These are phyloP conservation scores for Incurvaria masculella DNA, from an alignment of 2,888 invertebrate species.

Conservation along the genomic window DNA sequence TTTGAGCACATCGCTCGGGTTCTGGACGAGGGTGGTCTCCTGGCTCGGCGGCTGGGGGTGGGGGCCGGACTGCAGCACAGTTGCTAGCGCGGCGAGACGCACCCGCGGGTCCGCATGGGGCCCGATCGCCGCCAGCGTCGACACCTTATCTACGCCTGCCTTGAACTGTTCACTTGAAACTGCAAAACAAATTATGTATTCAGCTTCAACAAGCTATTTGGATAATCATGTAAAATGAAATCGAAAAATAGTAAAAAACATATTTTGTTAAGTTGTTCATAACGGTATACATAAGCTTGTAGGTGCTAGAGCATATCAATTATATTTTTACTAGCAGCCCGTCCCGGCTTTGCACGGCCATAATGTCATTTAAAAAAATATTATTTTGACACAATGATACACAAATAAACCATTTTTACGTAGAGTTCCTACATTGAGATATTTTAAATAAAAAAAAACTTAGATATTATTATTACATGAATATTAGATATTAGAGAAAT, in stretches of 20 bases:
- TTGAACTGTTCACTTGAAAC: conserved; percentile 82
- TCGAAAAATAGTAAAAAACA: no score
- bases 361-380: no score
- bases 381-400: no score
- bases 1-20: conserved; percentile 65
- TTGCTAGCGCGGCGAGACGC: conserved; percentile 62
- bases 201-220: conserved; percentile 49
- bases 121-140: conserved; percentile 56
- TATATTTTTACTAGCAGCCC: no score
- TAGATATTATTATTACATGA: no score
- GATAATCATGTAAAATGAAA: no score
- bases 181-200: conserved; percentile 47
- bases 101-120: conserved; percentile 44
- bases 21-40: conserved; percentile 32
- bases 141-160: conserved; percentile 74
- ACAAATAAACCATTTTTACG: no score
- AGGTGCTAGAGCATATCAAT: no score
- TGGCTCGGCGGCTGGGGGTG: conserved; percentile 64
- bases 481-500: no score
- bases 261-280: not conserved
- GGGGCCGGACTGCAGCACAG: conserved; percentile 72
- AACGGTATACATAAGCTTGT: not conserved
- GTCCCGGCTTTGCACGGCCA: no score
- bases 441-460: no score
- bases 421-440: no score